Evolutionary conservation across 2,888 invertebrate genomes (phyloP), one percentile per base, ranked within the genome.

Genomic region (Protophormia terraenovae): DNA sequence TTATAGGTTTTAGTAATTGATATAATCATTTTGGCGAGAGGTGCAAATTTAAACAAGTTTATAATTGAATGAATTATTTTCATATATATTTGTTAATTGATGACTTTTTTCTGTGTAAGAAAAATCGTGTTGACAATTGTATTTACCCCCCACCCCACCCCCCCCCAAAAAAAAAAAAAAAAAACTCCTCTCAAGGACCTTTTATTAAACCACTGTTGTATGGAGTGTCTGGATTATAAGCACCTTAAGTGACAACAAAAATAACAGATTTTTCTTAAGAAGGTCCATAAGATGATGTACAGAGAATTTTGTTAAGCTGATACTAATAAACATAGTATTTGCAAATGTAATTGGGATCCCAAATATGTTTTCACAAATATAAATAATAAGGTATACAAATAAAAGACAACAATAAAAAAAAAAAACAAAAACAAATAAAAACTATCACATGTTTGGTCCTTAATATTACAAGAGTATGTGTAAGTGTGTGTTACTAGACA

Each of bases 391-490:
- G 29, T 27, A 47, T 4, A n/a, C 4, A 24, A n/a, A 22, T 6
- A 8, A 53, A 53, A 10, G 24, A 12, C 8, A 35, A 55, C 4
- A 64, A 62, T 29, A 58, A 64, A 38, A 60, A 29, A 35, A 38
- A 38, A 29, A 38, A 53, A 22, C 4, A n/a, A 24, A 35, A 22
- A 53, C 7, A 50, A 69, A 71, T 24, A 55, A 71, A 53, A 78
- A 72, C 53, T 29, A 67, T 66, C 41, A 72, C n/a, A 72, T 41
- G 38, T 71, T 72, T 64, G 41, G n/a, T 58, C 35, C 12, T 55
- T 16, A 14, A 16, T 64, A 16, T 22, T 55, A 16, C 6, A 29
- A 1, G 12, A 16, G 5, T 29, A 10, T 41, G 29, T 41, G 38
- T 32, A n/a, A 7, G 14, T 35, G 10, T 47, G 38, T 41, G 8